Conservation (phyloP, 2,797 vertebrate species). For the Poeciliopsis turneri region DNA sequence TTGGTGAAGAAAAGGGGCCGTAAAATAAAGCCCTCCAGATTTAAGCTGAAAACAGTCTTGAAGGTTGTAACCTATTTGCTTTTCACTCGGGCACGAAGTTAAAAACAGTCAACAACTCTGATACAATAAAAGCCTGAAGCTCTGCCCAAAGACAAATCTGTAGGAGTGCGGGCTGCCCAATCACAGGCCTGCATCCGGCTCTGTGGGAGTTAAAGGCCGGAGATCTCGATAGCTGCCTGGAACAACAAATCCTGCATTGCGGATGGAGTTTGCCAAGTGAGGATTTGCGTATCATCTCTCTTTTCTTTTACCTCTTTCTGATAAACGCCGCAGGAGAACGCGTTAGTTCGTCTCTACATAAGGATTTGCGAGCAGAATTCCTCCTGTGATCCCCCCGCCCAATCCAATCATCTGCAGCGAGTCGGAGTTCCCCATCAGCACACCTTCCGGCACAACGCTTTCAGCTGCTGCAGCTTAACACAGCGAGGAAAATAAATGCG, state of each 20-base stretch:
- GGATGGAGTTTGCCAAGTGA: constrained; percentile 56
- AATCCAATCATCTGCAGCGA: not conserved
- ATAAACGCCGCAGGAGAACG: constrained; percentile 40
- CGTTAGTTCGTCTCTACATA: constrained; percentile 61
- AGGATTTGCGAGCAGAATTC: constrained; percentile 25
- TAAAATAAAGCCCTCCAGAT: constrained; percentile 39
- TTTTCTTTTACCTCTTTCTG: not conserved
- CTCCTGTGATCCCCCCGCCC: not conserved
- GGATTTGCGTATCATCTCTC: constrained; percentile 26
- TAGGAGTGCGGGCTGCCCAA: constrained; percentile 63
- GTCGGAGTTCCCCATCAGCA: constrained; percentile 24
- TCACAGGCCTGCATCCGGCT: constrained; percentile 54
- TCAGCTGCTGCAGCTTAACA: constrained; percentile 9
- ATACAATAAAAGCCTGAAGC: constrained; percentile 54
- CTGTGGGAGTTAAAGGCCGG: constrained; percentile 62
- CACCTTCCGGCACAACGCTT: constrained; percentile 16
- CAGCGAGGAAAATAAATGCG: not conserved
- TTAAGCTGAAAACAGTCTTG: constrained; percentile 46
- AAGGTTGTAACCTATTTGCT: constrained; percentile 52
- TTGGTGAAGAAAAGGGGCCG: constrained; percentile 18
- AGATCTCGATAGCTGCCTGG: constrained; percentile 58
- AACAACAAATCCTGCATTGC: constrained; percentile 58
- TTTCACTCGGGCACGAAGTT: constrained; percentile 45
- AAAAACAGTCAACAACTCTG: constrained; percentile 44
- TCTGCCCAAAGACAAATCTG: constrained; percentile 38